Percentiles rank a stretch among this genome's conserved stretches.
Evolutionary conservation across 2,113 vertebrate genomes (phyloP).

Genomic region (Progne subis): DNA sequence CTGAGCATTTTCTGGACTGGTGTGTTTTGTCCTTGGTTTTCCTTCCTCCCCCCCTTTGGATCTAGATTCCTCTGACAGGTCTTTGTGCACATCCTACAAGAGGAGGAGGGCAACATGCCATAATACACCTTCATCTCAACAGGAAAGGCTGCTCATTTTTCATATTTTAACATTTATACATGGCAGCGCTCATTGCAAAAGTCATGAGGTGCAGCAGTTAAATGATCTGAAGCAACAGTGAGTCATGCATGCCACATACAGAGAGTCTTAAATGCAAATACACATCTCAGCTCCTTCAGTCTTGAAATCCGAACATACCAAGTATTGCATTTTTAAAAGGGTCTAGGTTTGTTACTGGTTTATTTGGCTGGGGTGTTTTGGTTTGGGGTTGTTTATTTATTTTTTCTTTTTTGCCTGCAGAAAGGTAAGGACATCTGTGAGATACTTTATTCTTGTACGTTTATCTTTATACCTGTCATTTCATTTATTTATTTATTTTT

Average conservation of each 20-base stretch:
- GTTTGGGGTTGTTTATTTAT: not conserved
- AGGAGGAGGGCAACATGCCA: not conserved
- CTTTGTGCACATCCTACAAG: not conserved
- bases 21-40: not conserved
- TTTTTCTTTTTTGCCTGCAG: constrained; percentile 17
- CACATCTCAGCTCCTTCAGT: constrained; percentile 27
- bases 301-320: constrained; percentile 61
- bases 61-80: not conserved
- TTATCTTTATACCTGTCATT: constrained; percentile 45
- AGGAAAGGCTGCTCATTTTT: not conserved
- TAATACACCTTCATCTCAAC: not conserved
- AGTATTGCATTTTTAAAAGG: constrained; percentile 84
- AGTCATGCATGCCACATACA: not conserved
- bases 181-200: not conserved
- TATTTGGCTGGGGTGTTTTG: not conserved
- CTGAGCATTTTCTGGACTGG: not conserved
- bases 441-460: constrained; percentile 29
- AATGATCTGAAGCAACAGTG: not conserved
- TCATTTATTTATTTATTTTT: not conserved
- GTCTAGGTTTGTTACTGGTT: constrained; percentile 29
- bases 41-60: not conserved
- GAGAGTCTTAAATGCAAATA: not conserved
- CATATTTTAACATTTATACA: not conserved
- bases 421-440: constrained; percentile 73
- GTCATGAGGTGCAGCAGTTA: not conserved